phyloP scores from a whole-genome alignment of 2,888 invertebrate species.

The Pyrgus malvae region DNA sequence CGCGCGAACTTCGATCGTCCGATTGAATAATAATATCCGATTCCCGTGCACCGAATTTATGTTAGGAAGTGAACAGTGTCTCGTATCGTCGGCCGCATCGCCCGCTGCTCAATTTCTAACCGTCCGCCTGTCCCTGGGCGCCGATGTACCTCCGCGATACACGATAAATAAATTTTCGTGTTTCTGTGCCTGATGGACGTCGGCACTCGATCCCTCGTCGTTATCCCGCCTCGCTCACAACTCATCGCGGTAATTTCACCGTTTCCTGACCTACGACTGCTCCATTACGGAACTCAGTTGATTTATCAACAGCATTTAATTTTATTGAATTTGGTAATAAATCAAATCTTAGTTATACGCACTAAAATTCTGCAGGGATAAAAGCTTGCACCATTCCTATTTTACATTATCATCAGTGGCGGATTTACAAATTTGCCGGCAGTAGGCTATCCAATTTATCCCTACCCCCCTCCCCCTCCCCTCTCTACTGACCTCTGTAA shows the following conservation, averaged over 20 bases:
- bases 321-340: too few species aligned
- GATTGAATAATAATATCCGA: conserved; percentile 82
- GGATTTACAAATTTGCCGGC: too few species aligned
- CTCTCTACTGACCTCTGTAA: too few species aligned
- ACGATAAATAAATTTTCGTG: conserved; percentile 67
- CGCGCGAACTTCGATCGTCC: conserved; percentile 77
- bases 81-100: conserved; percentile 70
- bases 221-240: conserved; percentile 39
- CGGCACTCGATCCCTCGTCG: conserved; percentile 49
- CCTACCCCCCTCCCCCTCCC: too few species aligned
- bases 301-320: too few species aligned
- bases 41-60: conserved; percentile 79
- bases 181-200: conserved; percentile 53
- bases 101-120: conserved; percentile 60
- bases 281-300: not conserved
- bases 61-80: conserved; percentile 78
- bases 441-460: too few species aligned
- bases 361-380: not conserved
- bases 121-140: conserved; percentile 58
- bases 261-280: conserved; percentile 54
- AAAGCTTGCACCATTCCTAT: conserved; percentile 10
- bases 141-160: conserved; percentile 57
- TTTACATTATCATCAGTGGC: not conserved
- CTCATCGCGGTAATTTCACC: conserved; percentile 50
- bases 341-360: too few species aligned